These are phyloP conservation scores for Pogonus chalceus DNA, from an alignment of 1,140 invertebrate genomes.

Conservation along the genomic window DNA sequence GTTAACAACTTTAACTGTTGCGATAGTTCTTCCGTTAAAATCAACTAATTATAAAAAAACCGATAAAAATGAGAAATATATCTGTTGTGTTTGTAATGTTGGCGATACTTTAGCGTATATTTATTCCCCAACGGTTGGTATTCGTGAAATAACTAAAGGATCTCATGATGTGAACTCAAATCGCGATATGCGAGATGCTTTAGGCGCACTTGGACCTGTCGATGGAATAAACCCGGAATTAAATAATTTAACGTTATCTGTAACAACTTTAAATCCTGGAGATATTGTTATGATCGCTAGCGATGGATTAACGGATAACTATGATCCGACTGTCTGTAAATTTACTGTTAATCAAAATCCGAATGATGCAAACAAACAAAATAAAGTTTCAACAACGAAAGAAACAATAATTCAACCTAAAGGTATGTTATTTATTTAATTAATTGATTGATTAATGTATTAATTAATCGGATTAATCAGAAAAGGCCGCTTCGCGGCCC, in stretches of 20 bases:
- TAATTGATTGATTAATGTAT: background rate
- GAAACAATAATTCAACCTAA: conserved; percentile 16
- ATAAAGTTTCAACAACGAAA: conserved; percentile 31
- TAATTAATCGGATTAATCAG: background rate
- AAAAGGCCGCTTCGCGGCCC: background rate
- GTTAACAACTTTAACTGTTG: conserved; percentile 77
- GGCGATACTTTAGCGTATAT: conserved; percentile 85
- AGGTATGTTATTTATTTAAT: background rate
- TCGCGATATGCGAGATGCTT: conserved; percentile 83
- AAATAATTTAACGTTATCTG: conserved; percentile 80
- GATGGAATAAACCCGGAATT: conserved; percentile 70
- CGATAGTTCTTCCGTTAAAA: conserved; percentile 57
- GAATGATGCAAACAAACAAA: conserved; percentile 27
- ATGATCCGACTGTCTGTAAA: conserved; percentile 89
- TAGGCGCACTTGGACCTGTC: conserved; percentile 82
- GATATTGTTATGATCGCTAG: conserved; percentile 86
- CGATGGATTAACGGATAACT: conserved; percentile 89
- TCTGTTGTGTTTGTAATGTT: conserved; percentile 84
- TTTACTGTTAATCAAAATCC: conserved; percentile 56
- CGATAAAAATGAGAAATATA: conserved; percentile 45
- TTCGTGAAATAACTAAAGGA: conserved; percentile 61
- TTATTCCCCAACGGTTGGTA: conserved; percentile 66
- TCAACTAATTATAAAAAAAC: conserved; percentile 24
- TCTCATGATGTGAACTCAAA: conserved; percentile 85
- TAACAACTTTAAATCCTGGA: conserved; percentile 72